Percentiles rank a stretch among this genome's conserved stretches.
These are phyloP conservation scores for Pentalonia nigronervosa DNA, from an alignment of 1,140 invertebrate species.

Conservation along the genomic window DNA sequence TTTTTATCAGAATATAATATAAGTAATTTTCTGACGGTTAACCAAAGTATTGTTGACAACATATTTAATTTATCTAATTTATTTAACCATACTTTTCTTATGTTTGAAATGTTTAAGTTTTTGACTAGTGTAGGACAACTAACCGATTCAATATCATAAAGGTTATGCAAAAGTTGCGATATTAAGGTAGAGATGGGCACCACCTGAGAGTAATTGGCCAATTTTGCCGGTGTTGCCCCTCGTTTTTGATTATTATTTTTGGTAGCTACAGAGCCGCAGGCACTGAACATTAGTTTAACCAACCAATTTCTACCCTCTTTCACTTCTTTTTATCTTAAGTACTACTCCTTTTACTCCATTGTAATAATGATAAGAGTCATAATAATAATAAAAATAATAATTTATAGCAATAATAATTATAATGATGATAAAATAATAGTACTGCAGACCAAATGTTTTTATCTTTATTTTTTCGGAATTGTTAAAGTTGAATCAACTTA, in stretches of 20 bases:
- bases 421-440: conserved; percentile 23
- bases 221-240: conserved; percentile 29
- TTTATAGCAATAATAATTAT: conserved; percentile 25
- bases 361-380: background rate
- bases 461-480: conserved; percentile 1
- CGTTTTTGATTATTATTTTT: conserved; percentile 52
- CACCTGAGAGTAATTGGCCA: conserved; percentile 57
- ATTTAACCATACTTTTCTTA: background rate
- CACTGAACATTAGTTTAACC: conserved; percentile 4
- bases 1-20: background rate
- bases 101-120: conserved; percentile 5
- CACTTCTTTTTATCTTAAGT: conserved; percentile 36
- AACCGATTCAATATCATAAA: conserved; percentile 28
- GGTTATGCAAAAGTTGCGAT: conserved; percentile 12
- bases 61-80: background rate
- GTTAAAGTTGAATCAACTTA: background rate
- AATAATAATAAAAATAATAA: conserved; percentile 53
- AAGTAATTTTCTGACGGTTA: background rate
- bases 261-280: background rate
- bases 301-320: conserved; percentile 32
- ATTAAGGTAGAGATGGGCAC: conserved; percentile 30
- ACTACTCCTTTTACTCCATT: background rate
- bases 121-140: background rate
- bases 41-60: conserved; percentile 9
- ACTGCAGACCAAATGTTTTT: background rate